These are phyloP conservation scores for Drosophila ezoana DNA, from an alignment of 2,888 invertebrate species.

Conservation along the genomic window DNA sequence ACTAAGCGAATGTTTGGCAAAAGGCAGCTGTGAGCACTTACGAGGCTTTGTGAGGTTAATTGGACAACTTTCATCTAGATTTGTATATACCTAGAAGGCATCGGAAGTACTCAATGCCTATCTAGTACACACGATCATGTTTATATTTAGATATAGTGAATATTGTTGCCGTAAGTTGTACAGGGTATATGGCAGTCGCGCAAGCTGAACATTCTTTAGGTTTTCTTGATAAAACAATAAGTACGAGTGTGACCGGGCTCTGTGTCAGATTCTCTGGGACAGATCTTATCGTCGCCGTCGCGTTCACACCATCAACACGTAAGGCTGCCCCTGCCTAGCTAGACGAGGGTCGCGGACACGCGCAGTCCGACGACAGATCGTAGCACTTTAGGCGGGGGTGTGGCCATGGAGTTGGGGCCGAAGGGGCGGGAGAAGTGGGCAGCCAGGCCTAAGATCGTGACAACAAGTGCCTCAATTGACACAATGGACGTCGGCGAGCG, in stretches of 20 bases:
- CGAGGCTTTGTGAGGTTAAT: no score
- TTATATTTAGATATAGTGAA: no score
- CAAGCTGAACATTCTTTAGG: background rate
- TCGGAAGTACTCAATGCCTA: no score
- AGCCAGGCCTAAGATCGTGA: slow-evolving; percentile 44
- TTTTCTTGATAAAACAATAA: slow-evolving; percentile 18
- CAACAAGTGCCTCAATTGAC: slow-evolving; percentile 62
- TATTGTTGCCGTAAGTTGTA: no score
- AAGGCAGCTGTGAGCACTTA: no score
- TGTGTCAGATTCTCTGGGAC: slow-evolving; percentile 7
- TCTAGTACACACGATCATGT: no score
- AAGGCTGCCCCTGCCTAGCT: slow-evolving; percentile 42
- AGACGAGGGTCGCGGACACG: slow-evolving; percentile 66
- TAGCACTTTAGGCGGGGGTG: background rate
- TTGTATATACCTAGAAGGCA: no score
- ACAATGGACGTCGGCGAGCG: slow-evolving; percentile 27
- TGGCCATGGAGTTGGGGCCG: background rate
- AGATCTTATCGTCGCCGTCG: slow-evolving; percentile 60
- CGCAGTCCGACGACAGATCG: slow-evolving; percentile 36
- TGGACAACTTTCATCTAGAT: no score
- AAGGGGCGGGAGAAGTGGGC: background rate
- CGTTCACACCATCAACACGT: slow-evolving; percentile 61
- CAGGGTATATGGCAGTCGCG: background rate
- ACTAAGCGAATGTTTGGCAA: background rate
- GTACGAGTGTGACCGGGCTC: slow-evolving; percentile 1